Evolutionary conservation across 1,140 invertebrate genomes (phyloP).

Genomic region (Caenorhabditis latens): DNA sequence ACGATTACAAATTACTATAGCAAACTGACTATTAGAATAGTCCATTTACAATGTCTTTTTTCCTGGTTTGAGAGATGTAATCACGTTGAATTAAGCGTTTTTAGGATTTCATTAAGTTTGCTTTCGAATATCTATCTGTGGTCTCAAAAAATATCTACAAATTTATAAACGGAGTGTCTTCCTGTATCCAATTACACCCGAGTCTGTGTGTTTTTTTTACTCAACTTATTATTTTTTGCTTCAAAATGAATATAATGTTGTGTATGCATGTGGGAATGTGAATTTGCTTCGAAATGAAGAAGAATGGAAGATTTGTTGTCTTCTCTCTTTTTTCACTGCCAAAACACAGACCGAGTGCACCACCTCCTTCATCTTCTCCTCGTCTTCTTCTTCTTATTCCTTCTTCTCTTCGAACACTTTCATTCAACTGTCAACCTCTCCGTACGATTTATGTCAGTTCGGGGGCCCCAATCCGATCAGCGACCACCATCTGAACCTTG

Average conservation of each 20-base stretch:
- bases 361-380: background rate
- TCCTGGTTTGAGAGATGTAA: background rate
- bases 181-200: no score
- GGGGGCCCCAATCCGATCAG: slow-evolving; percentile 35
- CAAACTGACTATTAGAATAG: background rate
- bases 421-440: slow-evolving; percentile 53
- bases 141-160: no score
- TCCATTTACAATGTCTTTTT: no score
- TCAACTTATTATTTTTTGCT: no score
- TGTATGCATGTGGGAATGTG: background rate
- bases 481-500: slow-evolving; percentile 47
- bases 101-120: background rate
- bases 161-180: no score
- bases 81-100: no score
- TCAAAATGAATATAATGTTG: background rate
- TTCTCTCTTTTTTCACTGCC: slow-evolving; percentile 8
- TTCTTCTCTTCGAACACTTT: slow-evolving; percentile 26
- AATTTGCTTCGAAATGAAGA: slow-evolving; percentile 6
- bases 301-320: background rate
- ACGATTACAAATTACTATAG: slow-evolving; percentile 25
- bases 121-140: background rate
- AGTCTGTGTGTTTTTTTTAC: no score
- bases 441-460: slow-evolving; percentile 55
- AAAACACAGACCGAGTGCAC: background rate
- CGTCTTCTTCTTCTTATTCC: background rate